phyloP scores from a whole-genome alignment of 2,113 vertebrate species.

The Oreocharis arfaki region DNA sequence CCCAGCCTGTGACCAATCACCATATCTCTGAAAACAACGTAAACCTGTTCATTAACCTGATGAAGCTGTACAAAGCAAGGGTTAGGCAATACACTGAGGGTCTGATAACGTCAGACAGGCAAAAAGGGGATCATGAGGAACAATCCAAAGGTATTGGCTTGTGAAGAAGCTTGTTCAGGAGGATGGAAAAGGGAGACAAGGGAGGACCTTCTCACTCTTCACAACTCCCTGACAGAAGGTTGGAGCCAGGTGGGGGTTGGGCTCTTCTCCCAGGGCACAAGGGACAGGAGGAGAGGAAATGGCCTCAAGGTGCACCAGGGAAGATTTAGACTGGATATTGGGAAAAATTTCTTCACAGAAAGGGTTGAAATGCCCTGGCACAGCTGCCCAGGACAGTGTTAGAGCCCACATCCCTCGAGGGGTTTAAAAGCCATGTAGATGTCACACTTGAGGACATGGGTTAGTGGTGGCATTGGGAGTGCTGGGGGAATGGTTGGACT shows the following conservation, averaged over 20 bases:
- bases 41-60: background rate
- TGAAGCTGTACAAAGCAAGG: background rate
- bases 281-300: background rate
- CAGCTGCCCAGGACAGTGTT: background rate
- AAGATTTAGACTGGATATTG: background rate
- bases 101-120: too few species aligned
- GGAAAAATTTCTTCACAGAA: background rate
- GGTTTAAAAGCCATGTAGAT: background rate
- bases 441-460: too few species aligned
- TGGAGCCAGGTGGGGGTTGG: rapidly evolving
- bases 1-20: background rate
- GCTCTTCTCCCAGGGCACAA: background rate
- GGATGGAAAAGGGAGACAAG: background rate
- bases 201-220: background rate
- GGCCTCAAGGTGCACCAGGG: too few species aligned
- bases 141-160: background rate
- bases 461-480: background rate
- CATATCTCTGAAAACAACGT: background rate
- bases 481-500: too few species aligned
- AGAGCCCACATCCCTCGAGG: too few species aligned
- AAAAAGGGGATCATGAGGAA: background rate
- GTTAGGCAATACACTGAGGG: too few species aligned
- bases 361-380: background rate
- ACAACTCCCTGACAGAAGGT: background rate
- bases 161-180: background rate